Base-by-base conservation (phyloP, 1,140 invertebrate genomes). In the Plectrocnemia conspersa region DNA sequence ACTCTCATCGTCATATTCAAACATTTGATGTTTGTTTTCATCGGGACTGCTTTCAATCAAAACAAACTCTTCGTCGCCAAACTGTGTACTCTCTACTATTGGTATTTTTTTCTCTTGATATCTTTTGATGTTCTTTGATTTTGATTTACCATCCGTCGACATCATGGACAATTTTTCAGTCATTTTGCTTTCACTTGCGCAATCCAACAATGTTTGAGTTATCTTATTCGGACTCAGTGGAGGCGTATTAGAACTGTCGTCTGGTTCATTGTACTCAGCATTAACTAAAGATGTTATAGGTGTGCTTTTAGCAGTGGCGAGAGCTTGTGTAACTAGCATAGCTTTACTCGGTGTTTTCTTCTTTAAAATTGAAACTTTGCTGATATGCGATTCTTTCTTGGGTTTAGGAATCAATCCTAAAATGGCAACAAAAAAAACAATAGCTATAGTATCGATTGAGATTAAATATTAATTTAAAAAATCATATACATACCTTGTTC, bases 201-300 rank as follows among this genome's bases (percentile, higher is more conserved):
- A 62, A 7, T 67, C 64, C 27, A 62, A 52, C 10, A 59, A 33
- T 1, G 73, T 71, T 42, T 56, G 24, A 19, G 46, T 38, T 5
- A 50, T 48, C 40, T 54, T 56, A 5, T 41, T 44, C 10, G 62
- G 77, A n/a, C 79, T 78, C 48, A 79, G 72, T 1, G 78, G 77
- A 25, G 80, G 75, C 2, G 79, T 76, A 42, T 65, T 55, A 27
- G 79, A 80, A 63, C 79, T 80, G 59, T 82, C 82, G 58, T 83
- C 81, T 38, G 80, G 79, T 54, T 82, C 80, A 64, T 81, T 81
- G 55, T 81, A 82, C 61, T 83, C 82, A 0, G 73, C 73, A 56
- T 79, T 79, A 0, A 82, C 80, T 13, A 82, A 60, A 2, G 79
- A 80, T 27, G 77, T 74, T 13, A 78, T 22, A 3, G 46, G 7